A percentile compares a stretch with the other conserved stretches of the same genome.
These are phyloP conservation scores for Diabrotica undecimpunctata DNA, from an alignment of 1,140 invertebrate genomes.

Conservation along the genomic window DNA sequence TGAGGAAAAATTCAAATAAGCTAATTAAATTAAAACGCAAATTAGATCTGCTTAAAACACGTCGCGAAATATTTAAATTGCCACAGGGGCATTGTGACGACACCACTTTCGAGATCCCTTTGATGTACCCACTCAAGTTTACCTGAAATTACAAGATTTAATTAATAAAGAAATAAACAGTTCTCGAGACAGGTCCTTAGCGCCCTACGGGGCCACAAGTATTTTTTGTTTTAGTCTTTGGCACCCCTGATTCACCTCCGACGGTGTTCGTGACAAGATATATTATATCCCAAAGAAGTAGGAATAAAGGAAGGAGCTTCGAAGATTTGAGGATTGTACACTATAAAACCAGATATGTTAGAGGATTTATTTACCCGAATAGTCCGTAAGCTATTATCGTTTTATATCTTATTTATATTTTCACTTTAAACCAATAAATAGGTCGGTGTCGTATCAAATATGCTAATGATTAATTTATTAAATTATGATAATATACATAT, in stretches of 20 bases:
- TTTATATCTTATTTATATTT: no score
- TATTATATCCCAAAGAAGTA: constrained; percentile 7
- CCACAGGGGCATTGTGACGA: background rate
- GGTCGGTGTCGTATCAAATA: no score
- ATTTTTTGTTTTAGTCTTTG: constrained; percentile 18
- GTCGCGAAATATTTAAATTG: constrained; percentile 13
- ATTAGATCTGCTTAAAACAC: constrained; percentile 9
- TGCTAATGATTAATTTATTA: no score
- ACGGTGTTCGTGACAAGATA: constrained; percentile 16
- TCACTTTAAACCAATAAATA: no score
- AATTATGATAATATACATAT: no score
- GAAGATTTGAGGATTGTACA: no score
- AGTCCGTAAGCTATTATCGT: no score
- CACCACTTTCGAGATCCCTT: constrained; percentile 5
- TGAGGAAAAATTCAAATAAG: constrained; percentile 3
- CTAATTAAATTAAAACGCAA: constrained; percentile 8
- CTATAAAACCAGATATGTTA: no score
- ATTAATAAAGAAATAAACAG: constrained; percentile 22
- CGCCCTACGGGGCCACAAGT: constrained; percentile 10
- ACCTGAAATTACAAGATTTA: constrained; percentile 22
- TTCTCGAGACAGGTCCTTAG: constrained; percentile 19
- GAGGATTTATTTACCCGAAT: no score
- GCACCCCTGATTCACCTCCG: constrained; percentile 12
- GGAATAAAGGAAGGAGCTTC: background rate
- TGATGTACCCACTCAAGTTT: constrained; percentile 18